A percentile compares a stretch with the other conserved stretches of the same genome.
Conservation (phyloP, 2,113 vertebrate species). For the Shinisaurus crocodilurus region DNA sequence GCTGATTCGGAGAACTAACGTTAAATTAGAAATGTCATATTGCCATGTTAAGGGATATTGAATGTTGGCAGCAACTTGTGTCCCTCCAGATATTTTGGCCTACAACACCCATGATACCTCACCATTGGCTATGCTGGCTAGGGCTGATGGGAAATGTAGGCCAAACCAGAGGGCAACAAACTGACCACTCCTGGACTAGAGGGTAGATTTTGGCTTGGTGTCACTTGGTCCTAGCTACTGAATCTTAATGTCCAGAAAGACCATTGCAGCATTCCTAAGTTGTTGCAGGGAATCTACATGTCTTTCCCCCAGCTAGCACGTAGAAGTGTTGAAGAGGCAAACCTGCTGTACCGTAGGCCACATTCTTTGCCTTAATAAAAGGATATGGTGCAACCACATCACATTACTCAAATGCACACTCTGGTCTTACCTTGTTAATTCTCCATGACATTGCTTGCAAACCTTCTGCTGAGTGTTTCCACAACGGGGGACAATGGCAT, state of each 20-base stretch:
- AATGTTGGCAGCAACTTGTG: neutral
- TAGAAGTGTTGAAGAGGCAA: accelerated
- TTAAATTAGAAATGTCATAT: neutral
- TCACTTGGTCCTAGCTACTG: neutral
- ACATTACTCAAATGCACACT: neutral
- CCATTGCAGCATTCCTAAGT: neutral
- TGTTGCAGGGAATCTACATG: neutral
- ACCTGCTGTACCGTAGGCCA: too few relatives aligned
- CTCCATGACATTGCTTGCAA: constrained; percentile 89
- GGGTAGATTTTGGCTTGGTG: neutral
- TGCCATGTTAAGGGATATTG: neutral
- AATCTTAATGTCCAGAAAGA: neutral
- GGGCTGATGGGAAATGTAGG: too few relatives aligned
- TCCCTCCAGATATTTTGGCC: too few relatives aligned
- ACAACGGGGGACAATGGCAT: constrained; percentile 82
- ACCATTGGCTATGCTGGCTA: too few relatives aligned
- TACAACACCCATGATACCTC: too few relatives aligned
- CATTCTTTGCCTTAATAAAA: accelerated
- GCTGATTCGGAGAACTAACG: neutral
- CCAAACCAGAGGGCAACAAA: too few relatives aligned
- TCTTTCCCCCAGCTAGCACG: neutral
- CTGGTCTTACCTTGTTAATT: constrained; percentile 85
- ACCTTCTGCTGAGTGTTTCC: constrained; percentile 90
- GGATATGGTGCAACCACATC: neutral
- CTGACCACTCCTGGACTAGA: neutral